These are phyloP conservation scores for Myotis brandtii DNA, from an alignment of 2,113 vertebrate genomes.

Conservation along the genomic window DNA sequence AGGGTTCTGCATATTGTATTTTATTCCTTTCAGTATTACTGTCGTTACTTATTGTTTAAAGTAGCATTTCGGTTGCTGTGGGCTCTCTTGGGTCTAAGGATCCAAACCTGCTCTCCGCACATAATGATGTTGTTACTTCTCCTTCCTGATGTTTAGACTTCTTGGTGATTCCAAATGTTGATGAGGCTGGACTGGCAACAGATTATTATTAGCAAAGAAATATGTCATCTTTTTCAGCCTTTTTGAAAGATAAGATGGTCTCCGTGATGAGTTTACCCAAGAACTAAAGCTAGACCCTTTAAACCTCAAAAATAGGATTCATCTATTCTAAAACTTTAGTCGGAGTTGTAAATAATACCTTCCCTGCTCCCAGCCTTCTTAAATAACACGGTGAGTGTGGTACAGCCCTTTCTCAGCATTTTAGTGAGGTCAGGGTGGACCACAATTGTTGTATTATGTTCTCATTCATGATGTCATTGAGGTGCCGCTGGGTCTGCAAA, in stretches of 20 bases:
- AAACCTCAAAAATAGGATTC: not conserved
- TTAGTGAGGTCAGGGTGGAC: rapidly evolving
- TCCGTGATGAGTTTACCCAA: not conserved
- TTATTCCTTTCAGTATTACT: rapidly evolving
- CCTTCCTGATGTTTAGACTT: rapidly evolving
- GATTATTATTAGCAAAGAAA: not conserved
- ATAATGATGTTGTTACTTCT: rapidly evolving
- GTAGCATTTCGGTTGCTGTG: rapidly evolving
- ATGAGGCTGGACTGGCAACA: not conserved
- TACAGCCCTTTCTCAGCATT: rapidly evolving
- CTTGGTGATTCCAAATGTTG: not conserved
- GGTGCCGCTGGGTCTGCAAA: rapidly evolving
- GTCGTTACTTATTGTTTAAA: rapidly evolving
- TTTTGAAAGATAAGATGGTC: not conserved
- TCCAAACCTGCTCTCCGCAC: rapidly evolving
- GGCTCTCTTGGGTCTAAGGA: rapidly evolving
- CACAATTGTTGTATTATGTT: not conserved
- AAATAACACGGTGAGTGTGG: rapidly evolving
- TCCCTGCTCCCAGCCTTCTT: not conserved
- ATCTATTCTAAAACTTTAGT: not conserved
- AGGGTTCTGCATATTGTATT: rapidly evolving
- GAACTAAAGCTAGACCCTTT: not conserved
- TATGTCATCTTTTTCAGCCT: rapidly evolving
- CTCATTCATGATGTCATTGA: not conserved
- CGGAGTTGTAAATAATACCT: not conserved